A percentile compares a stretch with the other conserved stretches of the same genome.
These are phyloP conservation scores for Scatophagus argus DNA, from an alignment of 2,113 vertebrate genomes.

Conservation along the genomic window DNA sequence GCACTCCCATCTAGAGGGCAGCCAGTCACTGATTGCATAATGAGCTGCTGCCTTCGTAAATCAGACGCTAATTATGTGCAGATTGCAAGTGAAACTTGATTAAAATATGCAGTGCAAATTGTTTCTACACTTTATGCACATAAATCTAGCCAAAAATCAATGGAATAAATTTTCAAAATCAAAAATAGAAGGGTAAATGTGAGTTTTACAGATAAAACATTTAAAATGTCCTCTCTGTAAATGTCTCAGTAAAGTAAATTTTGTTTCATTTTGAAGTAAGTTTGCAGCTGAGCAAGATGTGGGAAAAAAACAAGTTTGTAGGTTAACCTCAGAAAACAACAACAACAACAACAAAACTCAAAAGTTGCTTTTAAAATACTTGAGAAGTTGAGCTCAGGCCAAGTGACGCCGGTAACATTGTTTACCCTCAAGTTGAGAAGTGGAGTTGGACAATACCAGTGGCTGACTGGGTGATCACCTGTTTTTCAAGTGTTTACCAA, in stretches of 20 bases:
- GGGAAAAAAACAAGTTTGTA: background rate
- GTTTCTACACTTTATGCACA: conserved; percentile 1
- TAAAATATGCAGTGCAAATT: conserved; percentile 32
- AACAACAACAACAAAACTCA: background rate
- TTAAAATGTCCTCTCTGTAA: background rate
- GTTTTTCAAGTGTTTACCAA: conserved; percentile 47
- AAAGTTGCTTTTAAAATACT: background rate
- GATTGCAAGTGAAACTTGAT: conserved; percentile 22
- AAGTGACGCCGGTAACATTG: too few species aligned
- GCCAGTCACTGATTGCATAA: conserved; percentile 44
- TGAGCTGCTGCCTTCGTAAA: conserved; percentile 37
- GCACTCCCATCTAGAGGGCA: conserved; percentile 24
- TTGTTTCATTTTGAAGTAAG: too few species aligned
- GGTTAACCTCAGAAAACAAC: background rate
- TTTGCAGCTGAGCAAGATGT: background rate
- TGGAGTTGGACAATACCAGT: conserved; percentile 6
- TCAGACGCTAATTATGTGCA: conserved; percentile 45
- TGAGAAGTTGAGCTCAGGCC: background rate
- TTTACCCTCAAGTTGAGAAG: background rate
- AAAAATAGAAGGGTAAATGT: background rate
- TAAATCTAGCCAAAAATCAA: conserved; percentile 3
- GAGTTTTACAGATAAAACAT: background rate
- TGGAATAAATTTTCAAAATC: background rate
- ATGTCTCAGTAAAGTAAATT: too few species aligned
- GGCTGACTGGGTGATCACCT: conserved; percentile 11